These are phyloP conservation scores for Megalops cyprinoides DNA, from an alignment of 2,797 vertebrate species.

Conservation along the genomic window DNA sequence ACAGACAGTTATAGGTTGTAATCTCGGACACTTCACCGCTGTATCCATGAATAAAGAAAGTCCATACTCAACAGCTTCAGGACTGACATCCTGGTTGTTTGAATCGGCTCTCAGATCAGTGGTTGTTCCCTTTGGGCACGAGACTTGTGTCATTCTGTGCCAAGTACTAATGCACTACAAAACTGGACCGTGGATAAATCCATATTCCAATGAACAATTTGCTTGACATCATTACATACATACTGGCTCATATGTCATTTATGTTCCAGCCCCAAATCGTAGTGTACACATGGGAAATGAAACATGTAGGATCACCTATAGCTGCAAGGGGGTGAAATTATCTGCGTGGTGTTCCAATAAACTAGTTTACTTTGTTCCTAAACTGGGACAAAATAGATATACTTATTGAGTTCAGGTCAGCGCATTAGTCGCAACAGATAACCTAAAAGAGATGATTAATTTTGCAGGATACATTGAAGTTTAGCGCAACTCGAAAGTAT, in stretches of 20 bases:
- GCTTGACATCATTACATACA: not conserved
- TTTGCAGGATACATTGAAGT: slow-evolving; percentile 19
- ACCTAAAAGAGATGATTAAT: slow-evolving; percentile 13
- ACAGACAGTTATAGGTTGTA: no score
- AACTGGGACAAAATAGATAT: slow-evolving; percentile 63
- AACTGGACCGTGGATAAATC: not conserved
- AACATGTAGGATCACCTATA: slow-evolving; percentile 18
- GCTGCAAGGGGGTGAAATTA: slow-evolving; percentile 42
- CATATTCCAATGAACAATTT: not conserved
- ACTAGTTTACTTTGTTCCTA: slow-evolving; percentile 61
- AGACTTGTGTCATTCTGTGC: no score
- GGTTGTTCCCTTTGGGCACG: no score
- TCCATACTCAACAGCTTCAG: not conserved
- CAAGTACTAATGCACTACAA: not conserved
- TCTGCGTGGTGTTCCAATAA: slow-evolving; percentile 62
- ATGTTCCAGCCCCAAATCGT: slow-evolving; percentile 18
- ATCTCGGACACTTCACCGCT: not conserved
- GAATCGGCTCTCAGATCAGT: not conserved
- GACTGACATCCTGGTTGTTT: no score
- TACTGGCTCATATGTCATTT: not conserved
- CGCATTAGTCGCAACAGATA: slow-evolving; percentile 4
- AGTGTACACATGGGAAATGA: slow-evolving; percentile 16
- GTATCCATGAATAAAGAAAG: not conserved
- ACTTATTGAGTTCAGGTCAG: slow-evolving; percentile 30
- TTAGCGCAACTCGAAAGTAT: not conserved